Evolutionary conservation across 2,113 vertebrate species (phyloP).

Genomic region (Nipponia nippon): DNA sequence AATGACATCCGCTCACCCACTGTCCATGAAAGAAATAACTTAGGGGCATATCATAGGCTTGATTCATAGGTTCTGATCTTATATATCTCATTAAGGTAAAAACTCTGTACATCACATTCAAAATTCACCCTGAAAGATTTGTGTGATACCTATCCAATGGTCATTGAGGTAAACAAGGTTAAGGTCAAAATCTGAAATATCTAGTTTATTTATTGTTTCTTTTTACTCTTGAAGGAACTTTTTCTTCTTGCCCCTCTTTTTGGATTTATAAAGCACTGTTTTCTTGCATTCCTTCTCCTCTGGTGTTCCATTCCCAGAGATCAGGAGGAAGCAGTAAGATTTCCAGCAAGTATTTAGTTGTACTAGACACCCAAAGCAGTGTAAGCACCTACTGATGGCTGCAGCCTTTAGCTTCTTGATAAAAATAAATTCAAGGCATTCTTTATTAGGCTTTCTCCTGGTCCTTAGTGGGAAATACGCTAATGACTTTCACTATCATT

Average conservation of each 20-base stretch:
- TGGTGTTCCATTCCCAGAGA: background rate
- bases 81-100: slow-evolving; percentile 35
- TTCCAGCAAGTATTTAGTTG: background rate
- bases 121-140: slow-evolving; percentile 36
- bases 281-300: background rate
- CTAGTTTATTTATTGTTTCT: background rate
- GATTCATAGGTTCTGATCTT: slow-evolving; percentile 49
- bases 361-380: background rate
- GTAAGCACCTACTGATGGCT: background rate
- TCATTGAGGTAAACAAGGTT: slow-evolving; percentile 20
- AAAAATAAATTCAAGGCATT: background rate
- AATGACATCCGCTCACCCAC: slow-evolving; percentile 49
- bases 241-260: background rate
- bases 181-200: slow-evolving; percentile 4
- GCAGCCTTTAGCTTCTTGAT: background rate
- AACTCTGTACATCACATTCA: background rate
- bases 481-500: background rate
- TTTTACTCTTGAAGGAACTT: background rate
- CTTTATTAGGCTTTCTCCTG: background rate
- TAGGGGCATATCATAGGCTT: slow-evolving; percentile 63
- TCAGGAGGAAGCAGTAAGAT: background rate
- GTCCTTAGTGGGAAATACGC: background rate
- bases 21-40: slow-evolving; percentile 71
- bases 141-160: background rate
- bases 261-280: background rate